Evolutionary conservation across 2,888 invertebrate species (phyloP).

Genomic region (Campopleginae sp.): DNA sequence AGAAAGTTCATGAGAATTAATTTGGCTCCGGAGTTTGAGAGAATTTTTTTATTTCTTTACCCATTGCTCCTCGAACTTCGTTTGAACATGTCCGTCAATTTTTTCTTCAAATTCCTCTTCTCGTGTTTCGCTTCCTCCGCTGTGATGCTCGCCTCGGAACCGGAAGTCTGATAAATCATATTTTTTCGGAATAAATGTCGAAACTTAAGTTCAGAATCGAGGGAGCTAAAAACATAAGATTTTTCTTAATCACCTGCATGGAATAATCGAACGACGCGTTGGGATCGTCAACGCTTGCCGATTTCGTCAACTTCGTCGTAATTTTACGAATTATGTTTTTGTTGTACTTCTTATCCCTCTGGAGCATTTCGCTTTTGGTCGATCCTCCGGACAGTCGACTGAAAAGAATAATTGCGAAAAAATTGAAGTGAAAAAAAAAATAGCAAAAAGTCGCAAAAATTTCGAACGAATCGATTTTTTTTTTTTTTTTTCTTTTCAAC

Average conservation of each 20-base stretch:
- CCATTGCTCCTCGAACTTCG: conserved; percentile 84
- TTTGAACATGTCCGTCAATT: conserved; percentile 93
- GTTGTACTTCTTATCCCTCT: conserved; percentile 91
- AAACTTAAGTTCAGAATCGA: conserved; percentile 21
- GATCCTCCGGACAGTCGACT: conserved; percentile 93
- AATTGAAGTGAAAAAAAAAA: conserved; percentile 5
- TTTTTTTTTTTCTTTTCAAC: too few species aligned
- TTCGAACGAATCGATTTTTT: background rate
- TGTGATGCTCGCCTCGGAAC: conserved; percentile 81
- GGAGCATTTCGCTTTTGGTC: conserved; percentile 92
- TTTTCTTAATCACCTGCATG: conserved; percentile 77
- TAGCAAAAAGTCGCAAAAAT: background rate
- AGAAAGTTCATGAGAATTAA: background rate
- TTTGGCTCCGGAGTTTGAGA: background rate
- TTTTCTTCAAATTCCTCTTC: conserved; percentile 91
- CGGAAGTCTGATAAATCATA: conserved; percentile 77
- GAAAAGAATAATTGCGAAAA: conserved; percentile 66
- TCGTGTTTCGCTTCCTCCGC: conserved; percentile 78
- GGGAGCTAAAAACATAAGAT: background rate
- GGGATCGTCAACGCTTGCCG: conserved; percentile 92
- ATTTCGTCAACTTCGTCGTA: conserved; percentile 92
- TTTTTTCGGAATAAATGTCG: conserved; percentile 20
- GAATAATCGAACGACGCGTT: conserved; percentile 80
- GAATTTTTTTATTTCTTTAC: conserved; percentile 63
- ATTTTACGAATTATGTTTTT: conserved; percentile 93